Base-by-base conservation (phyloP, 2,888 invertebrate genomes). In the Allygus modestus region DNA sequence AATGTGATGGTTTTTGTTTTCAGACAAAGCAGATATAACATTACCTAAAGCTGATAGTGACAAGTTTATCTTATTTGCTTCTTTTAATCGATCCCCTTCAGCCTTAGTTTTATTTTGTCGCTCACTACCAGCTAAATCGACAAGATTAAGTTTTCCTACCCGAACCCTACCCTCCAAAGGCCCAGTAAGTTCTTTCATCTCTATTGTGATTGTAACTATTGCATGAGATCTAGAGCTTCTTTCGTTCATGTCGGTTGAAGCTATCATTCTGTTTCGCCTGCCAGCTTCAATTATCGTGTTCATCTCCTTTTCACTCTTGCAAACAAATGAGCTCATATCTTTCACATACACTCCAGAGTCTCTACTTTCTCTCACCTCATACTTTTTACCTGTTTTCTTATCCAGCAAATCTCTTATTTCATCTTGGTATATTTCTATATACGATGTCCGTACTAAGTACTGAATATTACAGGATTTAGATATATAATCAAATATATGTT, bases 61-160 rank as follows among this genome's bases (percentile, higher is more conserved):
- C 90, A 98, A 93, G 92, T 99, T 99, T 89, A 99, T 99, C 91
- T 99, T 98, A 87, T 98, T 97, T 1, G 99, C 99, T 92, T 99
- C 99, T 88, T 97, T 97, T 85, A 98, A 92, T 77, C 99, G 93
- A 88, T 97, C 97, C 1, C 97, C 98, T 12, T 84, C 84, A n/a
- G 99, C 96, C 83, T 98, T 98, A 5, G 99, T 98, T 92, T 99
- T 99, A 84, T 96, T 95, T 91, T 99, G 99, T 71, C 99, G 93
- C 91, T 99, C 99, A 91, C 98, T 98, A 73, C 99, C 99, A 46
- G 99, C 99, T 89, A 99, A 93, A 92, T 99, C 99, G 71, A 99
- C 98, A 86, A 99, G 92, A 92, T 99, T 99, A 88, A 99, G 91
- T 90, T 98, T 97, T 65, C 99, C 99, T 33, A 88, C 88, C 46